These are phyloP conservation scores for Volucella bombylans DNA, from an alignment of 2,888 invertebrate species.

Conservation along the genomic window DNA sequence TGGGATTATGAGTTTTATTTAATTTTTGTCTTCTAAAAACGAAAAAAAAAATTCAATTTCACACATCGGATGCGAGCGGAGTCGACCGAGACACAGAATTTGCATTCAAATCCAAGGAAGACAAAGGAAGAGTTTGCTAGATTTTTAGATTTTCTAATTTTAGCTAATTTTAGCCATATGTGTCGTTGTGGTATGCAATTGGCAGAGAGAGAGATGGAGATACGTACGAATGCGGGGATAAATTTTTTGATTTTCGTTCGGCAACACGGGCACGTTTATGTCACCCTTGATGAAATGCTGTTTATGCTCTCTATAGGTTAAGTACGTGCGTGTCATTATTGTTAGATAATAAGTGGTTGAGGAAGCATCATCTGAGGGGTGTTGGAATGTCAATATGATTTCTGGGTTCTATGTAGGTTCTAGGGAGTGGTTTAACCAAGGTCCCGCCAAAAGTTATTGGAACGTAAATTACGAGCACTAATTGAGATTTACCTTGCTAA, in stretches of 20 bases:
- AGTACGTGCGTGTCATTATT: constrained; percentile 34
- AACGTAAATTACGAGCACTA: constrained; percentile 56
- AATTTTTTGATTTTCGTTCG: constrained; percentile 32
- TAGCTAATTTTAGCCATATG: constrained; percentile 61
- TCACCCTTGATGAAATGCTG: constrained; percentile 41
- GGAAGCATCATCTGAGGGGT: neutral
- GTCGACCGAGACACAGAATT: constrained; percentile 15
- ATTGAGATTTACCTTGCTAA: constrained; percentile 53
- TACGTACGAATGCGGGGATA: neutral
- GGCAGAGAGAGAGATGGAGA: neutral
- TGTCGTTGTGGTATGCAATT: neutral
- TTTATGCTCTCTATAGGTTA: constrained; percentile 1
- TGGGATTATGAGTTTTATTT: neutral
- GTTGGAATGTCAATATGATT: neutral
- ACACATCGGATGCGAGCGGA: constrained; percentile 35
- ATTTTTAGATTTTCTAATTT: constrained; percentile 51
- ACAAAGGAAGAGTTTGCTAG: constrained; percentile 14
- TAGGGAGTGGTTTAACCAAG: constrained; percentile 11
- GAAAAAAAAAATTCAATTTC: constrained; percentile 55
- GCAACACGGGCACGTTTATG: constrained; percentile 10
- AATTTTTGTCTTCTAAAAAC: constrained; percentile 10
- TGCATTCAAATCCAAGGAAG: too few relatives aligned
- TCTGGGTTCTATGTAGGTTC: neutral
- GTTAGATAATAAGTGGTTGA: constrained; percentile 31
- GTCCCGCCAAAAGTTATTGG: constrained; percentile 11